Conservation (phyloP, 2,113 vertebrate genomes). For the Bagarius yarrelli region DNA sequence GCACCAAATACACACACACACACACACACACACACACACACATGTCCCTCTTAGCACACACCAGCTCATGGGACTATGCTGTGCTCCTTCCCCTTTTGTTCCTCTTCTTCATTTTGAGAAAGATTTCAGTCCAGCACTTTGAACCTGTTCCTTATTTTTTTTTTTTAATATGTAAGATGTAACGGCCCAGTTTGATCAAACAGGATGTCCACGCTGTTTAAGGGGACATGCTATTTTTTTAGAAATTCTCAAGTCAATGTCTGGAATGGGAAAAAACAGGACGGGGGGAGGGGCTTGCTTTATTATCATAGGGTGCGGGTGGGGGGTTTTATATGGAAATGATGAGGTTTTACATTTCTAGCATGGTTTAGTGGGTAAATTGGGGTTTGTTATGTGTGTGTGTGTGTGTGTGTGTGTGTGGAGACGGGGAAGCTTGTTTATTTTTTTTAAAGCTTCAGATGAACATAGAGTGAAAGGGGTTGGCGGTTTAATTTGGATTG, state of each 20-base stretch:
- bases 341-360: slow-evolving; percentile 37
- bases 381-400: slow-evolving; percentile 17
- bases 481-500: slow-evolving; percentile 26
- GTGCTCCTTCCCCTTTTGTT: slow-evolving; percentile 23
- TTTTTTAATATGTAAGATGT: slow-evolving; percentile 35
- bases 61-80: slow-evolving; percentile 16
- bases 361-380: slow-evolving; percentile 37
- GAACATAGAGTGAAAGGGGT: slow-evolving; percentile 23
- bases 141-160: slow-evolving; percentile 53
- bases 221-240: slow-evolving; percentile 50
- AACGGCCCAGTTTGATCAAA: slow-evolving; percentile 52
- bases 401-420: not conserved
- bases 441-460: slow-evolving; percentile 26
- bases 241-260: slow-evolving; percentile 14
- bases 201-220: slow-evolving; percentile 52
- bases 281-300: not conserved
- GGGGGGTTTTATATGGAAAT: not conserved
- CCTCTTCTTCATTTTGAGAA: slow-evolving; percentile 56
- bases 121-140: slow-evolving; percentile 69
- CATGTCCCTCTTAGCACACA: slow-evolving; percentile 21
- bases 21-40: not conserved
- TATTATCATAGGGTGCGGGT: not conserved
- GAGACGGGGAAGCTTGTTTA: slow-evolving; percentile 6
- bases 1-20: slow-evolving; percentile 21
- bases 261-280: slow-evolving; percentile 13